Conservation (phyloP, 2,888 invertebrate genomes). For the Geophilus truncorum region DNA sequence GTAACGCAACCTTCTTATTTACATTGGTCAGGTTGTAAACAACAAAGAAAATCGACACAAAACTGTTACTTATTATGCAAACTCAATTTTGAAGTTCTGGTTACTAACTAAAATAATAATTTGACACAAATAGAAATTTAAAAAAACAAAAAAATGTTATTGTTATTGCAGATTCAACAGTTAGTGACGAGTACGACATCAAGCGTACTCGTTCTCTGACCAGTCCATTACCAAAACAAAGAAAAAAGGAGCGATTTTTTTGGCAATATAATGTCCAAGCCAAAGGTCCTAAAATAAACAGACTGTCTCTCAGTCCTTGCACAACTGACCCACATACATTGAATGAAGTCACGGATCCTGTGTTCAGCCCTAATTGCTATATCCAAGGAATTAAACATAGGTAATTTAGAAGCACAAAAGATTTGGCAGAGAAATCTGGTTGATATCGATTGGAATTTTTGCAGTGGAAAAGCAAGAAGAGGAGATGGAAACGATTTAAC, state of each 20-base stretch:
- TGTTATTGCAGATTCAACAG: slow-evolving; percentile 42
- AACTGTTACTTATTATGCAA: too few species aligned
- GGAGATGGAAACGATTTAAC: slow-evolving; percentile 97
- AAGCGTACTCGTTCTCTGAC: slow-evolving; percentile 41
- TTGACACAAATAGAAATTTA: too few species aligned
- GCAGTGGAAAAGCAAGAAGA: slow-evolving; percentile 82
- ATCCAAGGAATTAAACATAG: slow-evolving; percentile 84
- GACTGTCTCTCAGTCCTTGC: slow-evolving; percentile 69
- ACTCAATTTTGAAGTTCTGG: too few species aligned
- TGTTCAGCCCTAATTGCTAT: slow-evolving; percentile 88
- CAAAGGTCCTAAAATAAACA: slow-evolving; percentile 93
- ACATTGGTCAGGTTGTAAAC: too few species aligned
- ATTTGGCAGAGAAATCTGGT: too few species aligned
- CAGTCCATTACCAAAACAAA: slow-evolving; percentile 29
- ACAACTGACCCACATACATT: slow-evolving; percentile 87
- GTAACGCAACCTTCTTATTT: too few species aligned
- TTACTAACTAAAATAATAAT: too few species aligned
- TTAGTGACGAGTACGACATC: slow-evolving; percentile 43
- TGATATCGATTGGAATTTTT: too few species aligned
- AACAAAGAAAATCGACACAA: too few species aligned
- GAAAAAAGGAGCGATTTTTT: slow-evolving; percentile 79
- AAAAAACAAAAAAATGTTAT: too few species aligned
- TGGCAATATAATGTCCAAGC: slow-evolving; percentile 99
- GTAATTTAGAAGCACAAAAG: too few species aligned
- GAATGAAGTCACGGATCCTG: slow-evolving; percentile 87